Evolutionary conservation across 2,113 vertebrate genomes (phyloP).

Genomic region (Mastomys natalensis): DNA sequence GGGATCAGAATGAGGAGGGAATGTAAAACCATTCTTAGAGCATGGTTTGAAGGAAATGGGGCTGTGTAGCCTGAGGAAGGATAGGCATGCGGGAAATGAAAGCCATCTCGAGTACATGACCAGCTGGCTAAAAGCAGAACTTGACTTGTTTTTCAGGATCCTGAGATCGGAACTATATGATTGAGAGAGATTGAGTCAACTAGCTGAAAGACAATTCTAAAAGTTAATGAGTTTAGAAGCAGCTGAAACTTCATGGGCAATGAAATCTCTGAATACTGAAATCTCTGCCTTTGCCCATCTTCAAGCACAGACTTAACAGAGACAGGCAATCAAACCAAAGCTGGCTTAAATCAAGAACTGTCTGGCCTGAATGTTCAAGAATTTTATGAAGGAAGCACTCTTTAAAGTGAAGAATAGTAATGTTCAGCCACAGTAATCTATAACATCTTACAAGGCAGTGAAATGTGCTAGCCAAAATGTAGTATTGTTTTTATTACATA

Average conservation of each 20-base stretch:
- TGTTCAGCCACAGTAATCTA: slow-evolving; percentile 1
- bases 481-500: slow-evolving; percentile 59
- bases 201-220: slow-evolving; percentile 47
- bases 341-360: slow-evolving; percentile 16
- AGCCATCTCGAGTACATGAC: slow-evolving; percentile 46
- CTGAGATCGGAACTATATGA: slow-evolving; percentile 58
- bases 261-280: background rate
- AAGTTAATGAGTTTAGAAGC: slow-evolving; percentile 13
- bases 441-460: slow-evolving; percentile 36
- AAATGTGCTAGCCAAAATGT: slow-evolving; percentile 33
- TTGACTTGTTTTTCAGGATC: slow-evolving; percentile 49
- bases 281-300: slow-evolving; percentile 33
- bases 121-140: slow-evolving; percentile 52
- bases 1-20: background rate
- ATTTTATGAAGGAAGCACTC: slow-evolving; percentile 19
- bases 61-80: slow-evolving; percentile 67
- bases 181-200: slow-evolving; percentile 27
- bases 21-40: slow-evolving; percentile 14
- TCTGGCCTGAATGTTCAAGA: slow-evolving; percentile 40
- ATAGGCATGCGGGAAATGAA: slow-evolving; percentile 62
- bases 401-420: slow-evolving; percentile 64
- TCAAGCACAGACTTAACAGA: slow-evolving; percentile 38
- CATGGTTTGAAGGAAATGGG: slow-evolving; percentile 59
- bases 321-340: slow-evolving; percentile 35
- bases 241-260: slow-evolving; percentile 57